These are phyloP conservation scores for Cheilosia pagana DNA, from an alignment of 2,888 invertebrate species.

Conservation along the genomic window DNA sequence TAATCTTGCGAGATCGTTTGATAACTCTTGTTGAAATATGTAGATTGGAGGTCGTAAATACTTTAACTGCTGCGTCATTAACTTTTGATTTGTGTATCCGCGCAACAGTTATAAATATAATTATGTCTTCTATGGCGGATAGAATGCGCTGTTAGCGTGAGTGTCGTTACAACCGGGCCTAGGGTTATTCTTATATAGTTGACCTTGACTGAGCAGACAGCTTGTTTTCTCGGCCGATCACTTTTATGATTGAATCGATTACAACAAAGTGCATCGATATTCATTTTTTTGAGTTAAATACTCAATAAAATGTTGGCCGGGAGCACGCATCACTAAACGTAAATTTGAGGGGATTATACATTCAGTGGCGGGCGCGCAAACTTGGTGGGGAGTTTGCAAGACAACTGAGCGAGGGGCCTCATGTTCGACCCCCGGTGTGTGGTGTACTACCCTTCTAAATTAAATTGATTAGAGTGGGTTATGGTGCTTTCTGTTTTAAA, in stretches of 20 bases:
- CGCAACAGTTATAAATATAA: too few species aligned
- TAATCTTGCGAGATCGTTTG: neutral
- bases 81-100: neutral
- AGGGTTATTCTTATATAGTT: neutral
- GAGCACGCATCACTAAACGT: too few species aligned
- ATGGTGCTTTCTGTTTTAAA: too few species aligned
- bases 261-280: neutral
- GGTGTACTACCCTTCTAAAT: too few species aligned
- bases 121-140: neutral
- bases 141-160: neutral
- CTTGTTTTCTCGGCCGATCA: neutral
- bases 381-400: too few species aligned
- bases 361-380: too few species aligned
- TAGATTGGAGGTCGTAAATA: neutral
- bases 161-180: neutral
- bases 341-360: too few species aligned
- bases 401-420: too few species aligned
- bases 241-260: neutral
- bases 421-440: too few species aligned
- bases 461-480: too few species aligned
- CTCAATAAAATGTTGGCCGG: too few species aligned
- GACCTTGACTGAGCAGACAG: neutral
- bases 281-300: neutral
- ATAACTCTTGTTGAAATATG: constrained; percentile 11
- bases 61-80: neutral